Evolutionary conservation across 2,113 vertebrate genomes (phyloP).

Genomic region (Tylochromis polylepis): DNA sequence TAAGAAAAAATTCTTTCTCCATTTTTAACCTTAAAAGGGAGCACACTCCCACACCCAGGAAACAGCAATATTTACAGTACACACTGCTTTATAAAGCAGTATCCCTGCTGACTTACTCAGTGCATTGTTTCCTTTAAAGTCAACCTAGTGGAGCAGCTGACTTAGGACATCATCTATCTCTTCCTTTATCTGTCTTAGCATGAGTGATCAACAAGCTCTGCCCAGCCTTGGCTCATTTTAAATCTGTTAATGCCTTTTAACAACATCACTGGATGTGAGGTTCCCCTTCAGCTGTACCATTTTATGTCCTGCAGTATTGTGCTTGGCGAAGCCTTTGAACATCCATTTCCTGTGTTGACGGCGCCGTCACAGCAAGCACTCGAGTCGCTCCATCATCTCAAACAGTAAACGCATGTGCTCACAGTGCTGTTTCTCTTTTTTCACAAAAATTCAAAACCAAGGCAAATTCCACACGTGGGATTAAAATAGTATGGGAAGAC

Average conservation of each 20-base stretch:
- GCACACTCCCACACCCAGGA: background rate
- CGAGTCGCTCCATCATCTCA: constrained; percentile 18
- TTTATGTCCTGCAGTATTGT: constrained; percentile 22
- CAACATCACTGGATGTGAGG: background rate
- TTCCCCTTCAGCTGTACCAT: background rate
- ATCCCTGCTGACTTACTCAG: background rate
- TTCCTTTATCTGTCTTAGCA: background rate
- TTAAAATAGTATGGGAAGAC: constrained; percentile 13
- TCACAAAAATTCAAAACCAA: background rate
- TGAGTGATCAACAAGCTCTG: background rate
- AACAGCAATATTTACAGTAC: constrained; percentile 34
- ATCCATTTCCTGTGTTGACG: constrained; percentile 34
- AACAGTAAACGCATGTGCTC: background rate
- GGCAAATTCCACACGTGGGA: background rate
- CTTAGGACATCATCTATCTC: background rate
- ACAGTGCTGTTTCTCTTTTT: background rate
- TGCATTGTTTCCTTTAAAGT: constrained; percentile 25
- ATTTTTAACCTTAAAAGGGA: constrained; percentile 18
- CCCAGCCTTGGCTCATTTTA: background rate
- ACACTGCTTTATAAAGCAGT: constrained; percentile 3
- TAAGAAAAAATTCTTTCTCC: background rate
- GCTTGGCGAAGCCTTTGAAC: constrained; percentile 16
- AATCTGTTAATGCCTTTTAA: background rate
- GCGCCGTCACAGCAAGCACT: background rate
- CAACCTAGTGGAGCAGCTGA: background rate